Base-by-base conservation (phyloP, 2,797 vertebrate species). In the Typhlichthys eigenmanni region DNA sequence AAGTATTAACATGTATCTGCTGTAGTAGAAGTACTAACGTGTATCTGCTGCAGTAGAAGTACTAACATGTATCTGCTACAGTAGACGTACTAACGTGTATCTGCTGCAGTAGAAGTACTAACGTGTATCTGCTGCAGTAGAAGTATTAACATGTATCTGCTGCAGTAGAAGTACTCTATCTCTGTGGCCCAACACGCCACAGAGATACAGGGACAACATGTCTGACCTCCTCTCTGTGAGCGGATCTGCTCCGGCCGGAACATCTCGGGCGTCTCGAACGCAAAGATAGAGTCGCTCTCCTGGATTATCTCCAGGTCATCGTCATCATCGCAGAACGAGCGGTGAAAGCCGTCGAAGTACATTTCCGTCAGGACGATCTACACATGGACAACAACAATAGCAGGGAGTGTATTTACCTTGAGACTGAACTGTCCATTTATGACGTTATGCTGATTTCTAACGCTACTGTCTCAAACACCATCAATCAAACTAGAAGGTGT, bases 321-420 rank as follows among this genome's bases (percentile, higher is more conserved):
- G 0, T 99, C 96, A 0, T 95, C 94, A 13, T 99, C 96, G 0
- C 96, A 97, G 91, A 99, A 99, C 81, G 97, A 99, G 74, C 97
- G 97, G 58, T 99, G 97, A 68, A 99, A 99, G 19, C 97, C 97
- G 59, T 99, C 97, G 0, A 93, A 98, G 91, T 99, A 99, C 96
- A 99, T 98, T 91, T 99, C 97, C 0, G 97, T 99, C 81, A 99
- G 94, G 84, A 97, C 96, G 1, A 99, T 98, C 97, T 99, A 85
- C 74, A 55, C 38, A 73, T 61, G 70, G 5, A 56, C 47, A 60
- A 54, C 29, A 12, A 65, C 43, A 56, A 45, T 51, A 58, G 54
- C 47, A 62, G 6, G 4, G 16, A 19, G 50, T 24, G 32, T 51
- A 13, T 51, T 45, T 4, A 19, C 13, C 57, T 43, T 1, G 2